Evolutionary conservation across 1,140 invertebrate species (phyloP).

Genomic region (Anadara kagoshimensis): DNA sequence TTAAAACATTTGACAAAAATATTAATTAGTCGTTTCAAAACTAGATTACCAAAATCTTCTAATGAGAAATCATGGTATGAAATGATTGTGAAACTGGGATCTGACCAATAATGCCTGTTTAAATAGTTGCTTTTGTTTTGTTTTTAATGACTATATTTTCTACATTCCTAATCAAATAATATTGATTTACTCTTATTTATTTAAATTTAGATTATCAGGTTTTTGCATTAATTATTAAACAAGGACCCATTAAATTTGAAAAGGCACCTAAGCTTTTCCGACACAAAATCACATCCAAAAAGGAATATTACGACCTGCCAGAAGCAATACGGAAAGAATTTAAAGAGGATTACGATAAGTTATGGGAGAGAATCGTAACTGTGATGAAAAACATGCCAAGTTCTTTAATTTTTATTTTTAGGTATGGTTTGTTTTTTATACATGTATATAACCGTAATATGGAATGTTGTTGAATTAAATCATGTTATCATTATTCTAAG

Average conservation of each 20-base stretch:
- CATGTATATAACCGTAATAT: neutral
- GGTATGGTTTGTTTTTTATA: conserved; percentile 65
- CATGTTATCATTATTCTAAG: too few relatives aligned
- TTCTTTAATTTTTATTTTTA: conserved; percentile 74
- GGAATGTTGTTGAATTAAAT: too few relatives aligned
- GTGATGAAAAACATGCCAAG: conserved; percentile 73
- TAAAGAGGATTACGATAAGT: conserved; percentile 66
- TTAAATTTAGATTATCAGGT: conserved; percentile 56
- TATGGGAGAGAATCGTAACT: conserved; percentile 71
- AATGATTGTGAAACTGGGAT: too few relatives aligned
- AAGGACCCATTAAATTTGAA: conserved; percentile 55
- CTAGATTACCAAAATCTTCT: too few relatives aligned
- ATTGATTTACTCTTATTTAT: too few relatives aligned
- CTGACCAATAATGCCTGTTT: too few relatives aligned
- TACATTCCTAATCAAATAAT: too few relatives aligned
- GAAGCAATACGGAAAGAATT: conserved; percentile 65
- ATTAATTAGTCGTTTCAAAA: too few relatives aligned
- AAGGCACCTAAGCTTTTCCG: conserved; percentile 52
- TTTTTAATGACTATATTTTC: too few relatives aligned
- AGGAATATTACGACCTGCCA: conserved; percentile 69
- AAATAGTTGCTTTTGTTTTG: too few relatives aligned
- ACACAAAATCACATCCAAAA: conserved; percentile 56
- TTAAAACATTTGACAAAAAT: too few relatives aligned
- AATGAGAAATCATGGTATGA: too few relatives aligned
- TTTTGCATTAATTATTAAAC: conserved; percentile 59